Evolutionary conservation across 2,888 invertebrate genomes (phyloP).

Genomic region (Microctonus aethiopoides): DNA sequence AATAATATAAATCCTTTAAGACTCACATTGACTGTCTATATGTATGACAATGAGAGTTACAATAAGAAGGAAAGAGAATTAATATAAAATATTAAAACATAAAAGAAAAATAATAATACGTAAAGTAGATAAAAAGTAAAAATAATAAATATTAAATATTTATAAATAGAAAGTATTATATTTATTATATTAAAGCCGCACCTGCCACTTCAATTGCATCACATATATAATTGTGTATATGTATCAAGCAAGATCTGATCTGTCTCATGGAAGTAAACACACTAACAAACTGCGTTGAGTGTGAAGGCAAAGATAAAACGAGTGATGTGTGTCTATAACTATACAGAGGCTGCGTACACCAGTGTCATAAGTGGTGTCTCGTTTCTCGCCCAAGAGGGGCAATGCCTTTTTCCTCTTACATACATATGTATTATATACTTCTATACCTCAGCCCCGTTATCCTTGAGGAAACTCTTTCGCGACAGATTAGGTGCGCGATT

Average conservation of each 20-base stretch:
- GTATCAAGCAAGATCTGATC: neutral
- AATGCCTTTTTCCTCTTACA: neutral
- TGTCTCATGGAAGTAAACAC: neutral
- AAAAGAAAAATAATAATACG: neutral
- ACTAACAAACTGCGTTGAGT: conserved; percentile 1
- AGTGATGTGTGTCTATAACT: conserved; percentile 21
- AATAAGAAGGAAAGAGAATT: neutral
- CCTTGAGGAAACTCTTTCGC: conserved; percentile 26
- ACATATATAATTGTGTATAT: neutral
- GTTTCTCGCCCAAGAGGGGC: conserved; percentile 2
- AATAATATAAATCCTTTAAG: conserved; percentile 26
- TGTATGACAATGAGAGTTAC: conserved; percentile 5
- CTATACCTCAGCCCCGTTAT: conserved; percentile 20
- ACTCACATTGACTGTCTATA: too few relatives aligned
- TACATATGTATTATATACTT: neutral
- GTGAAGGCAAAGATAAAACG: conserved; percentile 10
- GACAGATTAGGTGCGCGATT: conserved; percentile 28
- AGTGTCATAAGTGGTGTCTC: conserved; percentile 14
- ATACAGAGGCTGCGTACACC: neutral
- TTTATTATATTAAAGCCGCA: conserved; percentile 9
- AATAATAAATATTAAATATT: neutral
- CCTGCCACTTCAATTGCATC: conserved; percentile 23
- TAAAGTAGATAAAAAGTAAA: neutral
- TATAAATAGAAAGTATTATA: conserved; percentile 1
- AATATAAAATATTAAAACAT: neutral